Evolutionary conservation across 1,140 invertebrate species (phyloP).

Genomic region (Eueides isabella): DNA sequence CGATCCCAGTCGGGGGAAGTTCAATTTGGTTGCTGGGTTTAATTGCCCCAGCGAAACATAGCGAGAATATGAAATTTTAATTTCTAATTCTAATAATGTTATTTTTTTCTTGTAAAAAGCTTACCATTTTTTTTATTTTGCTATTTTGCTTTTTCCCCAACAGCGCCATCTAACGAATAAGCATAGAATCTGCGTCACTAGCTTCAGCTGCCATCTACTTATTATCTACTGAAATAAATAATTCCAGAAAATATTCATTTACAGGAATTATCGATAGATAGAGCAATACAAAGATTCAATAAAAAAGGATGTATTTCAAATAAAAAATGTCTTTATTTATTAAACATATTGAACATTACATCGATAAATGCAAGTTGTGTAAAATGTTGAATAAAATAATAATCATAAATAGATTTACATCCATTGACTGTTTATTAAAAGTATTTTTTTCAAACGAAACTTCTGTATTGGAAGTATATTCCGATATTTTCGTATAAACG

Average conservation of each 20-base stretch:
- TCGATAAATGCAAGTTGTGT: too few relatives aligned
- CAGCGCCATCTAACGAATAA: constrained; percentile 6
- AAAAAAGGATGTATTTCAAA: neutral
- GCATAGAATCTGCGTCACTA: neutral
- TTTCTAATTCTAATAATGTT: too few relatives aligned
- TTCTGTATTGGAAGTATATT: constrained; percentile 34
- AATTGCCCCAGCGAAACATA: too few relatives aligned
- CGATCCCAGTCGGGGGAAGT: too few relatives aligned
- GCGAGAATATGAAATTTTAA: too few relatives aligned
- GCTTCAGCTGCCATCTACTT: neutral
- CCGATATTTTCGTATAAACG: constrained; percentile 48
- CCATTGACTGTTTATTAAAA: neutral
- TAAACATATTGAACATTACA: too few relatives aligned
- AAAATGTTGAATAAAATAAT: neutral
- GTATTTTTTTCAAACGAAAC: constrained; percentile 29
- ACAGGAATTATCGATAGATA: neutral
- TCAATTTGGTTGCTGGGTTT: too few relatives aligned
- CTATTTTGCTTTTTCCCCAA: too few relatives aligned
- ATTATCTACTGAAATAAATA: neutral
- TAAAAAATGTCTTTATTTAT: too few relatives aligned
- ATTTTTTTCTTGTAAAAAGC: too few relatives aligned
- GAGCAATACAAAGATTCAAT: neutral
- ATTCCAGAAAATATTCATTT: neutral
- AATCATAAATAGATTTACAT: constrained; percentile 2
- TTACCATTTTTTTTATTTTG: too few relatives aligned